These are phyloP conservation scores for Eurosta solidaginis DNA, from an alignment of 1,140 invertebrate genomes.

Conservation along the genomic window DNA sequence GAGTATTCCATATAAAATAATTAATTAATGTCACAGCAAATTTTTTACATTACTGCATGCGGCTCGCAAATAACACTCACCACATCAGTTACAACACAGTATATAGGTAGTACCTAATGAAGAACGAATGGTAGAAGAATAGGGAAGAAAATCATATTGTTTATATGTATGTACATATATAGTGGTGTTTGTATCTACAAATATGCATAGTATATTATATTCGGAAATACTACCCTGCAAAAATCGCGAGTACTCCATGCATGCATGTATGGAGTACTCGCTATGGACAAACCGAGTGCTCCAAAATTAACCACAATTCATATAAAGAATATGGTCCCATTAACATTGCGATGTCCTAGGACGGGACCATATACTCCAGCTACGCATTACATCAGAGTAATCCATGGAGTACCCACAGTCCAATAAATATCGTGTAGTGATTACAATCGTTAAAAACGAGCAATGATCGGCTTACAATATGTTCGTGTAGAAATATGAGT, in stretches of 20 bases:
- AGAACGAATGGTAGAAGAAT: background rate
- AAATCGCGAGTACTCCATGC: background rate
- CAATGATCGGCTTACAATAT: no score
- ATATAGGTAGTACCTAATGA: background rate
- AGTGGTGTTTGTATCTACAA: background rate
- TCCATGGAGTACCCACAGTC: no score
- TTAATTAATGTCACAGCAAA: slow-evolving; percentile 56
- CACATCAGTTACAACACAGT: slow-evolving; percentile 31
- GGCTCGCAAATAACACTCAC: slow-evolving; percentile 30
- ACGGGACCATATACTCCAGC: no score
- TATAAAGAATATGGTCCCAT: no score
- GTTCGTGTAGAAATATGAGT: no score
- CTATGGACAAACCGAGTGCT: no score
- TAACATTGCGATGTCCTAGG: no score
- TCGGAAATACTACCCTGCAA: background rate
- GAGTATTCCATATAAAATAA: slow-evolving; percentile 60
- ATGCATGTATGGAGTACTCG: no score
- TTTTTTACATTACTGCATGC: slow-evolving; percentile 41
- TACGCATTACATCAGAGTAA: no score
- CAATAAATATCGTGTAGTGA: no score
- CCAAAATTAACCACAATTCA: no score
- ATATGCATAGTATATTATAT: background rate
- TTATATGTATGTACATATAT: background rate
- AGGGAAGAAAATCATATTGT: background rate
- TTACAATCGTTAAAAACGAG: no score